A percentile compares a stretch with the other conserved stretches of the same genome.
phyloP scores from a whole-genome alignment of 1,140 invertebrate species.

The Tetragnatha versicolor region DNA sequence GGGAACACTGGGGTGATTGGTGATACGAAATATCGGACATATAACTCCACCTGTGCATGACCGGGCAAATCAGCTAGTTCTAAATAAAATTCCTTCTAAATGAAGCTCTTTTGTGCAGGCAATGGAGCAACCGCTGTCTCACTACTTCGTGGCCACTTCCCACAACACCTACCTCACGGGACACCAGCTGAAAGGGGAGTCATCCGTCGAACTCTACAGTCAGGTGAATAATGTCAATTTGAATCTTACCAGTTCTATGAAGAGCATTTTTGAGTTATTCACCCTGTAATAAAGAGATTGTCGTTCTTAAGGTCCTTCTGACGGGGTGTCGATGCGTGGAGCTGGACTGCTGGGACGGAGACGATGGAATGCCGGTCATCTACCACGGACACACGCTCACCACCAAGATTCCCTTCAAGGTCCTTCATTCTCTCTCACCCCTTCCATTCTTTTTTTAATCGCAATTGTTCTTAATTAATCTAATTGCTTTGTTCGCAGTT shows the following conservation, averaged over 20 bases:
- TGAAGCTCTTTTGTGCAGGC: too few species aligned
- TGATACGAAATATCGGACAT: too few species aligned
- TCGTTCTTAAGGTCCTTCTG: slow-evolving; percentile 77
- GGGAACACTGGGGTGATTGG: too few species aligned
- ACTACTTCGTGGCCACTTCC: slow-evolving; percentile 95
- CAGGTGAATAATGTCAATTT: slow-evolving; percentile 74
- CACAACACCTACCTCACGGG: slow-evolving; percentile 98
- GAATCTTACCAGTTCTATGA: too few species aligned
- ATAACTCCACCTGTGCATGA: too few species aligned
- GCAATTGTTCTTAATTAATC: too few species aligned
- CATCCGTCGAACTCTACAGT: slow-evolving; percentile 92
- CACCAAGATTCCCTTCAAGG: slow-evolving; percentile 90
- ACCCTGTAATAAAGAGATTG: too few species aligned
- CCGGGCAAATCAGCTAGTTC: too few species aligned
- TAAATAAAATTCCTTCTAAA: too few species aligned
- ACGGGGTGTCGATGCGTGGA: slow-evolving; percentile 93
- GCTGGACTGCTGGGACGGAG: slow-evolving; percentile 96
- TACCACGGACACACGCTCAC: slow-evolving; percentile 98
- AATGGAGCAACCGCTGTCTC: slow-evolving; percentile 88
- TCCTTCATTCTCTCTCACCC: slow-evolving; percentile 36
- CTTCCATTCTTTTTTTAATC: too few species aligned
- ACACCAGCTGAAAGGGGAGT: slow-evolving; percentile 90
- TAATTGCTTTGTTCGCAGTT: too few species aligned
- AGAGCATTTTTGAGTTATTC: too few species aligned
- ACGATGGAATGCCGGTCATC: slow-evolving; percentile 91